A percentile compares a stretch with the other conserved stretches of the same genome.
These are phyloP conservation scores for Danio albolineatus DNA, from an alignment of 2,797 vertebrate species.

Conservation along the genomic window DNA sequence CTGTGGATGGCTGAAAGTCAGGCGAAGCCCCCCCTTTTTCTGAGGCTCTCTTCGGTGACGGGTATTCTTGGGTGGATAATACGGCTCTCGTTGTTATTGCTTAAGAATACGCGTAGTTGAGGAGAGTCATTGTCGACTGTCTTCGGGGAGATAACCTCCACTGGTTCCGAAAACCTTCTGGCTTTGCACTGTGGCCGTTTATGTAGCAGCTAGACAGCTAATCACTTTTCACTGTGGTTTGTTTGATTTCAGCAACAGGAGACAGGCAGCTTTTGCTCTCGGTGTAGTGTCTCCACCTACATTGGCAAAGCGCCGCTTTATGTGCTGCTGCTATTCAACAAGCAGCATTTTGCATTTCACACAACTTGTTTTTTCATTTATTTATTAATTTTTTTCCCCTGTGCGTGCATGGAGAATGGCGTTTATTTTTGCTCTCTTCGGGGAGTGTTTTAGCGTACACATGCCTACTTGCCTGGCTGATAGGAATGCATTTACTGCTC, in stretches of 20 bases:
- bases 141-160: slow-evolving; percentile 58
- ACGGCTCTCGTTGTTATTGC: slow-evolving; percentile 99
- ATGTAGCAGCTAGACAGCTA: slow-evolving; percentile 55
- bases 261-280: slow-evolving; percentile 41
- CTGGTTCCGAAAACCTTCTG: slow-evolving; percentile 50
- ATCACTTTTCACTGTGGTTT: slow-evolving; percentile 52
- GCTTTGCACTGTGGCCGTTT: slow-evolving; percentile 47
- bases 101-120: slow-evolving; percentile 99
- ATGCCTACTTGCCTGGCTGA: slow-evolving; percentile 57
- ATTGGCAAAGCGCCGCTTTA: slow-evolving; percentile 51
- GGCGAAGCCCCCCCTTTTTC: slow-evolving; percentile 65
- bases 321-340: slow-evolving; percentile 24
- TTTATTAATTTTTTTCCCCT: neutral
- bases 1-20: slow-evolving; percentile 61
- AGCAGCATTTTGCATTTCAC: slow-evolving; percentile 53
- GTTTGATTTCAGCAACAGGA: slow-evolving; percentile 56
- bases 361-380: slow-evolving; percentile 47
- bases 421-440: slow-evolving; percentile 62
- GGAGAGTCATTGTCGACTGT: slow-evolving; percentile 91
- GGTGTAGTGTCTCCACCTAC: slow-evolving; percentile 48
- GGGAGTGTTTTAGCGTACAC: slow-evolving; percentile 60
- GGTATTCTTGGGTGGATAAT: slow-evolving; percentile 99
- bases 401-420: slow-evolving; percentile 1
- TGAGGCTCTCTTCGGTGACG: slow-evolving; percentile 99
- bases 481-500: slow-evolving; percentile 58